These are phyloP conservation scores for Strongylocentrotus purpuratus DNA, from an alignment of 35 echinoderm and acorn worm species.

Conservation along the genomic window DNA sequence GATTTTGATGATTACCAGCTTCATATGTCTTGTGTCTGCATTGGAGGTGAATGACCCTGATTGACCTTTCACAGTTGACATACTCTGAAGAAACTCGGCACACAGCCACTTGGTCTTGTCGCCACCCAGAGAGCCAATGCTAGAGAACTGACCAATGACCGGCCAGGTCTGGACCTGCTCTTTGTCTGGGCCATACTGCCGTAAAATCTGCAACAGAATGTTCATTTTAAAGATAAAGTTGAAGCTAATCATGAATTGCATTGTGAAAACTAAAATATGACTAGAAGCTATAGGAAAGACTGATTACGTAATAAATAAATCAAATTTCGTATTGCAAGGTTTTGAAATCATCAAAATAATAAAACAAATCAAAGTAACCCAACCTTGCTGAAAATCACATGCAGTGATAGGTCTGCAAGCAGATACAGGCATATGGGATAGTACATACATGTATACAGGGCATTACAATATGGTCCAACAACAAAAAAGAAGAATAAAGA, in stretches of 20 bases:
- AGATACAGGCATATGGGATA: no score
- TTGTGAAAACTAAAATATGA: no score
- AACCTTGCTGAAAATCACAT: no score
- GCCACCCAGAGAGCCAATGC: slow-evolving; percentile 85
- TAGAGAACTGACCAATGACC: slow-evolving; percentile 94
- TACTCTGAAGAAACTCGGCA: slow-evolving; percentile 79
- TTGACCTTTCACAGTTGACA: slow-evolving; percentile 62
- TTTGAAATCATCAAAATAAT: no score
- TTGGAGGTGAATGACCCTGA: slow-evolving; percentile 22
- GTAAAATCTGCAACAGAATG: slow-evolving; percentile 48
- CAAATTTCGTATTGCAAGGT: no score
- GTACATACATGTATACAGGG: no score
- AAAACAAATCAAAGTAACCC: no score
- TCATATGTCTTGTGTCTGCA: slow-evolving; percentile 69
- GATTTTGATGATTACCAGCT: slow-evolving; percentile 66
- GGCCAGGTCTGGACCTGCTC: slow-evolving; percentile 69
- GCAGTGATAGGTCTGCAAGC: no score
- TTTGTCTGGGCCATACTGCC: slow-evolving; percentile 60
- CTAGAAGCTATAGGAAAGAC: no score
- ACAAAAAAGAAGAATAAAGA: no score
- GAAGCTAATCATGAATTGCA: background rate
- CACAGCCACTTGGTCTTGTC: slow-evolving; percentile 92
- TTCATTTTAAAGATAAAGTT: background rate
- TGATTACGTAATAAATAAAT: no score
- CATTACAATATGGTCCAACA: no score